phyloP scores from a whole-genome alignment of 2,113 vertebrate species.

The Polyodon spathula region DNA sequence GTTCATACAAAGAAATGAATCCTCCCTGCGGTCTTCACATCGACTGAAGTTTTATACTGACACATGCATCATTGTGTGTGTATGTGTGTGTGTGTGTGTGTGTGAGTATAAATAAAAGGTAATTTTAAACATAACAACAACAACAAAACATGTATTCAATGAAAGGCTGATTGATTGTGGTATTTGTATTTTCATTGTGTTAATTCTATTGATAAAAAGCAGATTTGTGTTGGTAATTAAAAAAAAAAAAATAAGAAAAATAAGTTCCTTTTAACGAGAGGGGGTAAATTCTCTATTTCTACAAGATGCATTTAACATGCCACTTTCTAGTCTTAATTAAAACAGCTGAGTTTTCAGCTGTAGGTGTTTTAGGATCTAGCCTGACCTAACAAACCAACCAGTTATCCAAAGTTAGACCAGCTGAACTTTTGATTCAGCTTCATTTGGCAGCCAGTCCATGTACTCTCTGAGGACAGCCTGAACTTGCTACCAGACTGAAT shows the following conservation, averaged over 20 bases:
- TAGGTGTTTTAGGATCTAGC: slow-evolving; percentile 42
- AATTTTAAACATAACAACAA: too few relatives aligned
- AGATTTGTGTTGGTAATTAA: slow-evolving; percentile 12
- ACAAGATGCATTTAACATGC: slow-evolving; percentile 42
- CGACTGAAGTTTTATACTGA: too few relatives aligned
- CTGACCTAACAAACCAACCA: slow-evolving; percentile 42
- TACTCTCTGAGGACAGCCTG: slow-evolving; percentile 28
- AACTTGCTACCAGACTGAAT: slow-evolving; percentile 34
- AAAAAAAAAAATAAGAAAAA: slow-evolving; percentile 17
- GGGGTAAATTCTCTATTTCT: slow-evolving; percentile 45
- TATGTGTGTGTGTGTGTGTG: too few relatives aligned
- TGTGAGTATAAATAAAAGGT: too few relatives aligned
- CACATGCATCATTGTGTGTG: too few relatives aligned
- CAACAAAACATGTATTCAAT: too few relatives aligned
- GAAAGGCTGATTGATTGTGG: not conserved
- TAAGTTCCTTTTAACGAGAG: not conserved
- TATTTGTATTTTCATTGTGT: slow-evolving; percentile 11
- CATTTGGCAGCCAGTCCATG: slow-evolving; percentile 28
- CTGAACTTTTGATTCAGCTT: slow-evolving; percentile 33
- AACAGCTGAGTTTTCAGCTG: slow-evolving; percentile 36
- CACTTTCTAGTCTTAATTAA: slow-evolving; percentile 43
- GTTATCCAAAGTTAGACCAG: slow-evolving; percentile 36
- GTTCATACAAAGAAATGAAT: too few relatives aligned
- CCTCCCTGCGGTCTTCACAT: too few relatives aligned
- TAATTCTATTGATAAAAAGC: slow-evolving; percentile 14